Conservation (phyloP, 2,113 vertebrate species). For the Gyps fulvus region DNA sequence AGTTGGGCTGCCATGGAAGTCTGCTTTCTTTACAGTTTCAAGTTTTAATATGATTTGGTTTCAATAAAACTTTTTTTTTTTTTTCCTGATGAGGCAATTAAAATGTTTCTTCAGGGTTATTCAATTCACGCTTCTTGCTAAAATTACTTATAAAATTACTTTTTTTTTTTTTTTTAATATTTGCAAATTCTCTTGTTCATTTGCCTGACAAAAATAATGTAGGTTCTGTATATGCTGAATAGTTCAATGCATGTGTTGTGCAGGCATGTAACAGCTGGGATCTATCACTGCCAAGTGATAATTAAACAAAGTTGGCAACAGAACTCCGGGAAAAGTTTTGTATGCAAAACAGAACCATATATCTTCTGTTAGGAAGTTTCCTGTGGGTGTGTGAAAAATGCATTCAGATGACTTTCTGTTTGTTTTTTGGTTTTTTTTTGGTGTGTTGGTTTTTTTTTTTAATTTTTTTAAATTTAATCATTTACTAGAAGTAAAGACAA, state of each 20-base stretch:
- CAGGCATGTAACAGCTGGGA: constrained; percentile 48
- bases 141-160: not conserved
- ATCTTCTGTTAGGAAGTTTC: constrained; percentile 13
- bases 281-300: constrained; percentile 47
- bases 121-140: not conserved
- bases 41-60: not conserved
- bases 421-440: too few relatives aligned
- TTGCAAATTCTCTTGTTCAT: not conserved
- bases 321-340: constrained; percentile 16
- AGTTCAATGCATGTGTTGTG: not conserved
- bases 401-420: not conserved
- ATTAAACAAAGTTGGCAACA: constrained; percentile 43
- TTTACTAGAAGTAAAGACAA: not conserved
- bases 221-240: not conserved
- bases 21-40: not conserved
- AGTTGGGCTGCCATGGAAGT: not conserved
- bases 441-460: too few relatives aligned
- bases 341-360: constrained; percentile 1
- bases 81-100: not conserved
- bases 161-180: not conserved
- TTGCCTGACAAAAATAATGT: not conserved
- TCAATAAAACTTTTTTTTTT: not conserved
- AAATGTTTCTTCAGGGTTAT: not conserved
- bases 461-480: not conserved
- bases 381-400: not conserved